A percentile compares a stretch with the other conserved stretches of the same genome.
Evolutionary conservation across 2,113 vertebrate species (phyloP).

Genomic region (Myanophis thanlyinensis): DNA sequence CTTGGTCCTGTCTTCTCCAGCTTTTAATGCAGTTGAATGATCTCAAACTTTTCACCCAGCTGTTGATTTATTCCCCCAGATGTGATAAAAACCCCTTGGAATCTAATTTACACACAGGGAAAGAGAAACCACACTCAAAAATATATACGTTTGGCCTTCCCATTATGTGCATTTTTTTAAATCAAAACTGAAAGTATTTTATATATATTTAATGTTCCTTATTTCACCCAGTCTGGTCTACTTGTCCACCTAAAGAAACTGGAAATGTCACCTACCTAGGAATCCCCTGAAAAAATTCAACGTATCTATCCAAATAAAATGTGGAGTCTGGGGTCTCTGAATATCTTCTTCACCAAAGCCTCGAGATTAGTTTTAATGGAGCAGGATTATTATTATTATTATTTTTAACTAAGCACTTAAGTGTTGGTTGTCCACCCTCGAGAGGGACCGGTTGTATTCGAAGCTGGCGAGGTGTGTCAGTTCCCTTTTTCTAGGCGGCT

Average conservation of each 20-base stretch:
- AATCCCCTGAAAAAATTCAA: neutral
- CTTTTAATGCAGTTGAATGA: neutral
- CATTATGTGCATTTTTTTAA: slow-evolving; percentile 60
- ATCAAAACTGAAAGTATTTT: slow-evolving; percentile 76
- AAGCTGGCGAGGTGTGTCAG: slow-evolving; percentile 56
- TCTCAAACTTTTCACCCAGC: neutral
- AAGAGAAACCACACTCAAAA: neutral
- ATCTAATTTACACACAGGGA: neutral
- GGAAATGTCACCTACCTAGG: neutral
- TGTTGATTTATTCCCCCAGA: neutral
- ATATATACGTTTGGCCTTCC: slow-evolving; percentile 21
- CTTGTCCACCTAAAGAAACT: slow-evolving; percentile 17
- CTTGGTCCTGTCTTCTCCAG: neutral
- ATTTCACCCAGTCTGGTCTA: neutral
- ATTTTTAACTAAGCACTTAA: slow-evolving; percentile 64
- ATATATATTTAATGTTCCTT: slow-evolving; percentile 45
- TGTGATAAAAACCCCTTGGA: neutral
- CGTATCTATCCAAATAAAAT: neutral
- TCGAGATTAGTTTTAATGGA: slow-evolving; percentile 50
- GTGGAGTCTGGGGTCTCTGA: neutral
- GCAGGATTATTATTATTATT: slow-evolving; percentile 39
- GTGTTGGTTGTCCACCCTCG: slow-evolving; percentile 44
- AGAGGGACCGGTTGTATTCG: slow-evolving; percentile 57
- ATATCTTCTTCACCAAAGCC: slow-evolving; percentile 19
- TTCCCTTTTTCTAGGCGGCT: slow-evolving; percentile 62